Evolutionary conservation across 2,888 invertebrate species (phyloP).

Genomic region (Rhingia campestris): DNA sequence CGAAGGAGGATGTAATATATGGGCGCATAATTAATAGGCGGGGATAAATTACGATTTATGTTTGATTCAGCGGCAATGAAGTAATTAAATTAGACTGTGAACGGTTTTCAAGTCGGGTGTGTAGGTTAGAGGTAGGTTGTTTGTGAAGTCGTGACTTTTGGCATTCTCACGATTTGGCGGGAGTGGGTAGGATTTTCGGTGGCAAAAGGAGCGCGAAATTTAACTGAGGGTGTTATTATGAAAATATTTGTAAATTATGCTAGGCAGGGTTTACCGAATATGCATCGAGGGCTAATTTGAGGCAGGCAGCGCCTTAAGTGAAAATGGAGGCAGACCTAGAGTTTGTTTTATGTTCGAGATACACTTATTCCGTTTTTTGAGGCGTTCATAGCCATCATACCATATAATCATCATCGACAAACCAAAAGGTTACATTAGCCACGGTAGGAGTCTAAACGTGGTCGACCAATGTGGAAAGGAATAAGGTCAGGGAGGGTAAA

Average conservation of each 20-base stretch:
- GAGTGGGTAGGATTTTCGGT: not conserved
- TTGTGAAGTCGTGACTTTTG: constrained; percentile 39
- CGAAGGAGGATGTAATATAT: constrained; percentile 34
- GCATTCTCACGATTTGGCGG: constrained; percentile 53
- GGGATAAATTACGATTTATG: constrained; percentile 61
- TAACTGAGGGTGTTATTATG: not conserved
- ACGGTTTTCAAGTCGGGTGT: constrained; percentile 24
- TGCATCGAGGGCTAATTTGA: too few relatives aligned
- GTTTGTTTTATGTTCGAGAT: too few relatives aligned
- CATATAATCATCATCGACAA: too few relatives aligned
- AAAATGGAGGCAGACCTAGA: too few relatives aligned
- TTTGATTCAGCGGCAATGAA: constrained; percentile 51
- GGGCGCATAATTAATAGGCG: constrained; percentile 67
- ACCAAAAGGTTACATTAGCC: too few relatives aligned
- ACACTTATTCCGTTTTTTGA: too few relatives aligned
- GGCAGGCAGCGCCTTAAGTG: too few relatives aligned
- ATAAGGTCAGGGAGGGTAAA: too few relatives aligned
- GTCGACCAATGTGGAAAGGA: too few relatives aligned
- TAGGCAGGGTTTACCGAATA: too few relatives aligned
- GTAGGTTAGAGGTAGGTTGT: not conserved
- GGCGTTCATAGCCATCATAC: too few relatives aligned
- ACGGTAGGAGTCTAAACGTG: too few relatives aligned
- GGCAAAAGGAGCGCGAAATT: not conserved
- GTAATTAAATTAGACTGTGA: constrained; percentile 52
- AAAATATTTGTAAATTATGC: not conserved